phyloP scores from a whole-genome alignment of 2,797 vertebrate genomes.

The Amniataba percoides region DNA sequence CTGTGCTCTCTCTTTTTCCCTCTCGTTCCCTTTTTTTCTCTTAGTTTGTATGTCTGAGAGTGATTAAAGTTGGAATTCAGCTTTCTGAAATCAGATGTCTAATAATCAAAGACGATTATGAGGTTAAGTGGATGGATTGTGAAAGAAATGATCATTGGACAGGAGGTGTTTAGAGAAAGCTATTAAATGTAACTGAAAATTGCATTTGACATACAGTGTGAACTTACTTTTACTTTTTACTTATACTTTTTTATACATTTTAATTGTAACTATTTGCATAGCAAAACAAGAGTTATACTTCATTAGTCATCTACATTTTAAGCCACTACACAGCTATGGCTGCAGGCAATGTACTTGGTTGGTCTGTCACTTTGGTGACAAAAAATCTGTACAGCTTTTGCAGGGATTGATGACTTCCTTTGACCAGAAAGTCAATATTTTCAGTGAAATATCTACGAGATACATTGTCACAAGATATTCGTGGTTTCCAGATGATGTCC shows the following conservation, averaged over 20 bases:
- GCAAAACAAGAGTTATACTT: background rate
- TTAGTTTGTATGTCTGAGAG: slow-evolving; percentile 19
- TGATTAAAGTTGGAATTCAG: slow-evolving; percentile 57
- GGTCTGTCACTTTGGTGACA: background rate
- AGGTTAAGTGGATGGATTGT: slow-evolving; percentile 16
- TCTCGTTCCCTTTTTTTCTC: background rate
- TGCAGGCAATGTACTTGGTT: too few species aligned
- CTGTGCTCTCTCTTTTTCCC: background rate
- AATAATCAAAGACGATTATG: slow-evolving; percentile 40
- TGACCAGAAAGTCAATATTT: background rate
- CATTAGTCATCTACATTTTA: background rate
- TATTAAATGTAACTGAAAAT: background rate
- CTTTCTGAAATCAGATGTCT: slow-evolving; percentile 67
- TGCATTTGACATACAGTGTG: background rate
- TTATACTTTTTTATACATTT: background rate
- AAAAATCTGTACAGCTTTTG: background rate
- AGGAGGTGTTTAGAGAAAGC: slow-evolving; percentile 27
- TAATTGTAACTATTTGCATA: slow-evolving; percentile 1
- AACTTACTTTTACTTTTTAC: background rate
- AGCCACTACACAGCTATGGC: too few species aligned
- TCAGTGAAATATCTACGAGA: background rate
- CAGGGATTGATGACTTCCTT: background rate
- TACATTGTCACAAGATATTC: background rate
- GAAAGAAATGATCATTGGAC: slow-evolving; percentile 1
- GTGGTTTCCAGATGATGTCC: background rate